Conservation (phyloP, 2,113 vertebrate species). For the Tiliqua scincoides region DNA sequence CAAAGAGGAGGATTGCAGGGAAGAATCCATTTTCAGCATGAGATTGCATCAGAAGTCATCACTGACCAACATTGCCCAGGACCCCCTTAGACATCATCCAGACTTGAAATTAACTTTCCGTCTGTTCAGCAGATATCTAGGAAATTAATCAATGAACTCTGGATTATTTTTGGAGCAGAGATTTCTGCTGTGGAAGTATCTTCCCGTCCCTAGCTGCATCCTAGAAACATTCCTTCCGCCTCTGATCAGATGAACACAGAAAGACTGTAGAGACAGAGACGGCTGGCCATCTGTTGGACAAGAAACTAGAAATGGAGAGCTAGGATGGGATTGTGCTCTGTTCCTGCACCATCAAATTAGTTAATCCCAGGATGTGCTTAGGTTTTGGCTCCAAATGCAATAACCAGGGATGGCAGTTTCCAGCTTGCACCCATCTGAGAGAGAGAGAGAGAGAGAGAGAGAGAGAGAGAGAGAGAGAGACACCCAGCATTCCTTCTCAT, state of each 20-base stretch:
- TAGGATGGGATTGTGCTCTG: background rate
- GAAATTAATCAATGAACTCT: background rate
- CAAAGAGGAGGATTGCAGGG: too few species aligned
- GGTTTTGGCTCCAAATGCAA: conserved; percentile 26
- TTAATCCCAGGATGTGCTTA: conserved; percentile 11
- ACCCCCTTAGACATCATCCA: background rate
- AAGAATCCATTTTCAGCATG: too few species aligned
- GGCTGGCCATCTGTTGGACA: background rate
- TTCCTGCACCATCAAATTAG: background rate
- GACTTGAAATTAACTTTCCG: background rate
- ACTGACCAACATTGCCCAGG: too few species aligned
- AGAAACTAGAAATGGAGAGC: background rate
- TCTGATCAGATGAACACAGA: background rate
- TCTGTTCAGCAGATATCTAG: background rate
- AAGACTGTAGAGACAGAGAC: background rate
- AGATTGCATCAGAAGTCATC: background rate
- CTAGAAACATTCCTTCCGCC: background rate
- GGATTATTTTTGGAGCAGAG: background rate
- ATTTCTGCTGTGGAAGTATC: background rate
- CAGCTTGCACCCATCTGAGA: background rate
- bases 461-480: background rate
- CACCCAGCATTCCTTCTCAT: conserved; percentile 27
- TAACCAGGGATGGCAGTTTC: background rate
- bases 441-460: background rate
- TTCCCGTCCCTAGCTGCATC: background rate